These are phyloP conservation scores for Ailurus styani DNA, from an alignment of 2,113 vertebrate genomes.

Conservation along the genomic window DNA sequence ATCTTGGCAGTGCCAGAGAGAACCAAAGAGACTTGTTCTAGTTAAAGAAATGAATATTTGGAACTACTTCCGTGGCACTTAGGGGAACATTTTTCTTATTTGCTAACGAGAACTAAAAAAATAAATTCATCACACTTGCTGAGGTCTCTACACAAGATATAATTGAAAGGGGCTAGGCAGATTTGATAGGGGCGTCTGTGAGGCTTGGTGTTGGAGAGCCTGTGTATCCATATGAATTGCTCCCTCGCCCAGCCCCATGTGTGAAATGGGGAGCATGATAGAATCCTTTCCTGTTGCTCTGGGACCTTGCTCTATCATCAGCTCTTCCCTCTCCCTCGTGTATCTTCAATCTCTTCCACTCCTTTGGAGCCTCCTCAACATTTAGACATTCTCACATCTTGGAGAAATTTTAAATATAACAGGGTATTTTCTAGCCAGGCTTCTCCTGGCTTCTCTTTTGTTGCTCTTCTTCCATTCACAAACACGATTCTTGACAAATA, in stretches of 20 bases:
- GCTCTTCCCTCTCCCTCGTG: not conserved
- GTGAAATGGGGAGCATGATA: not conserved
- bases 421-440: not conserved
- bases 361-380: not conserved
- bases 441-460: not conserved
- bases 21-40: conserved; percentile 26
- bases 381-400: not conserved
- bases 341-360: not conserved
- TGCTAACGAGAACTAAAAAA: conserved; percentile 24
- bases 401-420: not conserved
- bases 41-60: conserved; percentile 41
- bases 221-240: not conserved
- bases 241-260: not conserved
- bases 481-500: not conserved
- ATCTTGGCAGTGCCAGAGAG: not conserved
- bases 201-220: not conserved
- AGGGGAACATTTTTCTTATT: not conserved
- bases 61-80: not conserved
- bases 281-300: not conserved
- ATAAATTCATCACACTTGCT: not conserved
- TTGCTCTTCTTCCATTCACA: not conserved
- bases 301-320: not conserved
- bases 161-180: not conserved
- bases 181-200: not conserved
- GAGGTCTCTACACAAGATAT: not conserved